Base-by-base conservation (phyloP, 2,797 vertebrate genomes). In the Myiotriccus ornatus region DNA sequence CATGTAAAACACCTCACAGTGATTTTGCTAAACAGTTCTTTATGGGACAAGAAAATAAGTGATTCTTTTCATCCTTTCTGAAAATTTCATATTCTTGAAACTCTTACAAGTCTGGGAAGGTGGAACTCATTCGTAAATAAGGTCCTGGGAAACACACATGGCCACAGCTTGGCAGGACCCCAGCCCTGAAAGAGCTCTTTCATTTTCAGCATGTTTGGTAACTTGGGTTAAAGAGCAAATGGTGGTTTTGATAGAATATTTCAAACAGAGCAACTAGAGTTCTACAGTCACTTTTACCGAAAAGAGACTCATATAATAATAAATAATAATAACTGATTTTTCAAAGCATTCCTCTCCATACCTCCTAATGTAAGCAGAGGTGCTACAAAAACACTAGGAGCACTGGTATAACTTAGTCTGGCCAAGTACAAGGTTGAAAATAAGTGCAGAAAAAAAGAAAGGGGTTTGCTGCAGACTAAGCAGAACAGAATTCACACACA, bases 161-260 rank as follows among this genome's bases (percentile, higher is more conserved):
- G 92, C 90, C 90, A 93, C 24, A 8, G 88, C 68, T 95, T 93
- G 87, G 94, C 95, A 96, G 74, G 80, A 90, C 95, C 64, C 73
- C 84, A 77, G 86, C 27, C 82, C 69, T 97, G 96, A 97, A 98
- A 93, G 76, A 94, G n/a, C 27, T 87, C 96, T 96, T 97, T 97
- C 93, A 96, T 96, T 96, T 96, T 76, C 89, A 96, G 70, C 28
- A 9, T 92, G 70, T 90, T 95, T 94, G 76, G 91, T 91, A 93
- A 88, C 88, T 84, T 83, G 75, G 78, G 86, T 88, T 93, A 82
- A 96, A 89, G 62, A 94, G 84, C 84, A 95, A 85, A 86, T 23
- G 32, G 47, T 90, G 86, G 83, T 77, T 96, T 96, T 95, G 89
- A 96, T 64, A 91, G 87, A 93, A 64, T 87, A 93, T 95, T 92